Evolutionary conservation across 2,113 vertebrate species (phyloP).

Genomic region (Lampris incognitus): DNA sequence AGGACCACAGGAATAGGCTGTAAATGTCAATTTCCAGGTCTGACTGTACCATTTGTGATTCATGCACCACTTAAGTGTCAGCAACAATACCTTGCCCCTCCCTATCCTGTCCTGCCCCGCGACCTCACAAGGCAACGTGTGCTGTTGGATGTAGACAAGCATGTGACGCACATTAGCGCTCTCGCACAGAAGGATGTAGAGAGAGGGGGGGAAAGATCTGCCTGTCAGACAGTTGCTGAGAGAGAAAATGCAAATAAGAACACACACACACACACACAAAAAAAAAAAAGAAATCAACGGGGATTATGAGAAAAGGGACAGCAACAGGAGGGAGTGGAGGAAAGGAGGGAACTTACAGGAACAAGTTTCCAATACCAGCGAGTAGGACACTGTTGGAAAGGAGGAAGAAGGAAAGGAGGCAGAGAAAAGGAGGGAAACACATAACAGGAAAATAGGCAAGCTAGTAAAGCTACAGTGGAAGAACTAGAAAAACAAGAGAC

Average conservation of each 20-base stretch:
- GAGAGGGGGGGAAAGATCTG: constrained; percentile 54
- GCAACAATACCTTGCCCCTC: constrained; percentile 31
- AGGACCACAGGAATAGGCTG: constrained; percentile 46
- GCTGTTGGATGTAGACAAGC: constrained; percentile 18
- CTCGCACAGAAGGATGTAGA: constrained; percentile 36
- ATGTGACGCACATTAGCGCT: constrained; percentile 43
- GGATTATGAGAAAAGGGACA: constrained; percentile 35
- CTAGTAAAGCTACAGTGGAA: constrained; percentile 60
- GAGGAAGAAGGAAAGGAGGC: constrained; percentile 31
- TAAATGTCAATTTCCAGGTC: constrained; percentile 26
- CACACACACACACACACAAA: too few species aligned
- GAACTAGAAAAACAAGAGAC: constrained; percentile 54
- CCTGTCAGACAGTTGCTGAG: constrained; percentile 64
- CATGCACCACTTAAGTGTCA: constrained; percentile 54
- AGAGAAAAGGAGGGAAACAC: constrained; percentile 48
- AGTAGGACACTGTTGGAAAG: constrained; percentile 82
- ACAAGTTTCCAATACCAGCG: constrained; percentile 89
- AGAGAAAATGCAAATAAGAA: constrained; percentile 55
- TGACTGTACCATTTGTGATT: constrained; percentile 25
- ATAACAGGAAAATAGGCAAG: constrained; percentile 66
- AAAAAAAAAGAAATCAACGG: too few species aligned
- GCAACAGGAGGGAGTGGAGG: constrained; percentile 65
- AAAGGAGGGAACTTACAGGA: constrained; percentile 84
- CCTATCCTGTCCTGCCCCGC: constrained; percentile 18
- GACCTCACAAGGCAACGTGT: constrained; percentile 35